Evolutionary conservation across 2,113 vertebrate species (phyloP).

Genomic region (Xyrauchen texanus): DNA sequence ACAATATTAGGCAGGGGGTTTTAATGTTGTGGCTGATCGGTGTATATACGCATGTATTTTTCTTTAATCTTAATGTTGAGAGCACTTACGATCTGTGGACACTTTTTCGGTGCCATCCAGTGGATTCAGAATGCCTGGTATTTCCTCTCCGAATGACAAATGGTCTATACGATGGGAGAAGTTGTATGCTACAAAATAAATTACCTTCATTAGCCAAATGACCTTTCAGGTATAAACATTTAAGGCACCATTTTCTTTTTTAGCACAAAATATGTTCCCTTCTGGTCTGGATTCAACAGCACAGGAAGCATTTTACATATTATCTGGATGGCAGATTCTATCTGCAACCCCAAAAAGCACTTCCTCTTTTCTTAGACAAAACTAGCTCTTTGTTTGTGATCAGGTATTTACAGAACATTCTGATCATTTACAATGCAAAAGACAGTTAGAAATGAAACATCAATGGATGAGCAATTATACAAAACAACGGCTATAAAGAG

Average conservation of each 20-base stretch:
- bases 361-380: neutral
- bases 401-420: neutral
- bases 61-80: neutral
- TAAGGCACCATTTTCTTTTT: neutral
- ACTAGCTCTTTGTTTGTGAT: neutral
- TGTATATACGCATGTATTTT: too few relatives aligned
- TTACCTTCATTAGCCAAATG: neutral
- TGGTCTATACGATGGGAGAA: conserved; percentile 99
- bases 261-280: neutral
- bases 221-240: neutral
- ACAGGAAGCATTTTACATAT: neutral
- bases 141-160: conserved; percentile 91
- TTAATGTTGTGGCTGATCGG: too few relatives aligned
- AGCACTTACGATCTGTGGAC: conserved; percentile 83
- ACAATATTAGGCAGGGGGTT: too few relatives aligned
- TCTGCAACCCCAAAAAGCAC: neutral
- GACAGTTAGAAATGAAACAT: neutral
- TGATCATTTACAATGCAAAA: neutral
- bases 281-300: conserved; percentile 2
- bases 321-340: neutral
- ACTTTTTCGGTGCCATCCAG: conserved; percentile 97
- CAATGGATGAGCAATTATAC: neutral
- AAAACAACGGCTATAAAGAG: neutral
- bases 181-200: conserved; percentile 82
- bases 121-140: conserved; percentile 92